Evolutionary conservation across 2,113 vertebrate genomes (phyloP).

Genomic region (Lepisosteus oculatus): DNA sequence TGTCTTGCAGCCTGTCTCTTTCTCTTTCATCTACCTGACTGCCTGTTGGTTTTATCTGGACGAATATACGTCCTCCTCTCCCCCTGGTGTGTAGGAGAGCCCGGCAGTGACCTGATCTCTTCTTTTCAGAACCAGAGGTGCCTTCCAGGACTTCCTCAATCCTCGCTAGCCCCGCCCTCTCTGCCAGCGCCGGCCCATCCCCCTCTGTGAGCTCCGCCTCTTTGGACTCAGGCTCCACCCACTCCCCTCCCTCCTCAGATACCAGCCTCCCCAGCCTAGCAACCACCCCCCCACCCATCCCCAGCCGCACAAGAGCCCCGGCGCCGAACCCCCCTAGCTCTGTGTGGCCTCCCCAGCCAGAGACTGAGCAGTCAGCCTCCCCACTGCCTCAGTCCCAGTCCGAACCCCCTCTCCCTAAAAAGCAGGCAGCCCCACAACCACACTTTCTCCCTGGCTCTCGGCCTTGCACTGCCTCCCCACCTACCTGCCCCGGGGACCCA

Average conservation of each 20-base stretch:
- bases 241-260: constrained; percentile 72
- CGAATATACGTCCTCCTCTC: too few relatives aligned
- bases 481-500: constrained; percentile 13
- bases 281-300: constrained; percentile 87
- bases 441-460: constrained; percentile 33
- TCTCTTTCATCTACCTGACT: constrained; percentile 34
- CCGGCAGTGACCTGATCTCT: constrained; percentile 7
- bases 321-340: constrained; percentile 13
- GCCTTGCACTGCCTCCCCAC: constrained; percentile 48
- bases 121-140: constrained; percentile 36
- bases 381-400: constrained; percentile 19
- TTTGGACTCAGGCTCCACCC: constrained; percentile 77
- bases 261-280: constrained; percentile 74
- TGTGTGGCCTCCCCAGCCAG: not conserved
- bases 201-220: constrained; percentile 80
- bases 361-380: constrained; percentile 1
- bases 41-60: constrained; percentile 7
- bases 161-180: constrained; percentile 58
- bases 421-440: constrained; percentile 32
- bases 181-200: constrained; percentile 62
- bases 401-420: constrained; percentile 39
- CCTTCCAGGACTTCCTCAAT: constrained; percentile 55
- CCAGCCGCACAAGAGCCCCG: constrained; percentile 71
- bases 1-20: constrained; percentile 15
- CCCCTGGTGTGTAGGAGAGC: too few relatives aligned